These are phyloP conservation scores for Amblyopsis hoosieri DNA, from an alignment of 2,797 vertebrate species.

Conservation along the genomic window DNA sequence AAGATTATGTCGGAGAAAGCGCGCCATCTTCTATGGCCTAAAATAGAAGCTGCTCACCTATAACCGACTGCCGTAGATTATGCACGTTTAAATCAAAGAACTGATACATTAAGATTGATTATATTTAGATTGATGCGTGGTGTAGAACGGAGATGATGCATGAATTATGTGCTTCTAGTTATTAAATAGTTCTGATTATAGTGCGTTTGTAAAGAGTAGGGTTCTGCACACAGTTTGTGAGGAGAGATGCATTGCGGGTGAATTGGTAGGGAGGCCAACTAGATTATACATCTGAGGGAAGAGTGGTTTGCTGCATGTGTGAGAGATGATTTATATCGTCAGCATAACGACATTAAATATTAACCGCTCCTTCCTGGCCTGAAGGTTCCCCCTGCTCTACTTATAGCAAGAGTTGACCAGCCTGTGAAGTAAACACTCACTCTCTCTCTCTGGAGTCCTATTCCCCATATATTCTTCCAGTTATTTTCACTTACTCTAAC, in stretches of 20 bases:
- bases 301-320: not conserved
- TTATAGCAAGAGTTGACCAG: constrained; percentile 11
- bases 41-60: too few relatives aligned
- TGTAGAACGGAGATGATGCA: too few relatives aligned
- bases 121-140: too few relatives aligned
- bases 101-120: too few relatives aligned
- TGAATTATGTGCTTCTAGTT: too few relatives aligned
- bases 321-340: constrained; percentile 24
- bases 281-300: constrained; percentile 13
- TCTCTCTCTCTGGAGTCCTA: not conserved
- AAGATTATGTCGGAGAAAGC: too few relatives aligned
- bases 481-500: not conserved
- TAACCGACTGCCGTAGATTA: too few relatives aligned
- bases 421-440: constrained; percentile 31
- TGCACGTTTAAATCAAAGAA: too few relatives aligned
- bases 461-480: not conserved
- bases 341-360: constrained; percentile 60
- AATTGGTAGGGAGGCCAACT: not conserved
- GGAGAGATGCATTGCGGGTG: not conserved
- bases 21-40: too few relatives aligned
- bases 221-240: too few relatives aligned
- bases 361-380: constrained; percentile 37
- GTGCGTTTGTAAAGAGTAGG: too few relatives aligned
- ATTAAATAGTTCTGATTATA: too few relatives aligned
- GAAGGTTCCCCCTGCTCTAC: constrained; percentile 41